These are phyloP conservation scores for Phoebastria nigripes DNA, from an alignment of 2,797 vertebrate genomes.

Conservation along the genomic window DNA sequence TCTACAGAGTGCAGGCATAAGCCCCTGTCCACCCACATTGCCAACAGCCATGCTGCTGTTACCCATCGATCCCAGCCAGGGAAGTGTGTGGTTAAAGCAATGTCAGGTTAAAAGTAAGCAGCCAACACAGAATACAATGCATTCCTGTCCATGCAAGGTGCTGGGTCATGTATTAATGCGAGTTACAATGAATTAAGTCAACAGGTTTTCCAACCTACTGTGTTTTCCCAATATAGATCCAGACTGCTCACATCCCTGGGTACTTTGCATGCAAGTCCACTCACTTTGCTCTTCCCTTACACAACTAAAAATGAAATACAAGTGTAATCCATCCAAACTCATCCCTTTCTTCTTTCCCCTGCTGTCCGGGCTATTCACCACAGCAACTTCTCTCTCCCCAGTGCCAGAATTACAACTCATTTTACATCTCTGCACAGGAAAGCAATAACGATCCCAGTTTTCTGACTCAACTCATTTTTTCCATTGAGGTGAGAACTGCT, in stretches of 20 bases:
- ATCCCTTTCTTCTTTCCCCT: background rate
- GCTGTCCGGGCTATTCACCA: background rate
- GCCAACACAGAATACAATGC: background rate
- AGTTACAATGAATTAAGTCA: background rate
- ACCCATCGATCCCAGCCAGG: background rate
- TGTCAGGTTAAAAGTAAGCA: background rate
- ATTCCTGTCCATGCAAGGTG: background rate
- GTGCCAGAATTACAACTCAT: background rate
- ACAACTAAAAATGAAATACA: background rate
- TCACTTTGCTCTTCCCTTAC: background rate
- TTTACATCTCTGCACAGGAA: background rate
- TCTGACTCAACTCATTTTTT: background rate
- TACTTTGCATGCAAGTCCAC: background rate
- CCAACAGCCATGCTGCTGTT: background rate
- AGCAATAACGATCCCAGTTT: background rate
- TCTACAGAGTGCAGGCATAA: background rate
- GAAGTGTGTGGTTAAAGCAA: background rate
- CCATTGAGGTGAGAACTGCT: background rate
- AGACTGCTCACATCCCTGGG: background rate
- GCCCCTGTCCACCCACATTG: too few species aligned
- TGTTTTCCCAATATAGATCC: background rate
- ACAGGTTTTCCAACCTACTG: background rate
- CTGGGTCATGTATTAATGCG: background rate
- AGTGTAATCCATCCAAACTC: background rate
- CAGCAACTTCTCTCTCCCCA: background rate